These are phyloP conservation scores for Oreocharis arfaki DNA, from an alignment of 2,113 vertebrate species.

Conservation along the genomic window DNA sequence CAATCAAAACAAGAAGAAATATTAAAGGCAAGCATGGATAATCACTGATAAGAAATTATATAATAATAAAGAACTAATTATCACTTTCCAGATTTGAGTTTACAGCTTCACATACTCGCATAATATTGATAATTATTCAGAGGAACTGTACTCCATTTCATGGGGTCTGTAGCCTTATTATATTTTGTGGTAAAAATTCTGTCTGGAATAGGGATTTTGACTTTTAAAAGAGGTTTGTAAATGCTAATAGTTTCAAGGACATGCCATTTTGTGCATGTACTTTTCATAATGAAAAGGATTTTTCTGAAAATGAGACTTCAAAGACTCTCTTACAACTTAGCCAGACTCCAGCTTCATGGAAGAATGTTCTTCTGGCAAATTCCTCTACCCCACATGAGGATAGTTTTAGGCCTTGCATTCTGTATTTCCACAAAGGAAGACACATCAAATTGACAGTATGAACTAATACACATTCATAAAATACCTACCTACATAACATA, in stretches of 20 bases:
- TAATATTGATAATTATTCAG: not conserved
- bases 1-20: not conserved
- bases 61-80: not conserved
- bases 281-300: not conserved
- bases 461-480: not conserved
- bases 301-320: not conserved
- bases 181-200: not conserved
- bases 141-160: not conserved
- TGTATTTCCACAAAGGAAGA: not conserved
- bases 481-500: not conserved
- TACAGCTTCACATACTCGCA: not conserved
- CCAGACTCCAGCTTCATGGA: not conserved
- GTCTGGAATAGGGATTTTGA: not conserved
- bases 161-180: not conserved
- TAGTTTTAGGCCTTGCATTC: not conserved
- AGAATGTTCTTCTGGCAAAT: not conserved
- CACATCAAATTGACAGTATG: not conserved
- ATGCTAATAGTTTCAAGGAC: not conserved
- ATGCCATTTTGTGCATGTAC: not conserved
- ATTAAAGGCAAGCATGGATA: not conserved
- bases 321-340: not conserved
- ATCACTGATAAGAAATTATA: not conserved
- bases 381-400: not conserved
- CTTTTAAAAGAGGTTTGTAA: not conserved
- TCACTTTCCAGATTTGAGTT: not conserved